Evolutionary conservation across 2,797 vertebrate species (phyloP).

Genomic region (Pangasius larnaudii): DNA sequence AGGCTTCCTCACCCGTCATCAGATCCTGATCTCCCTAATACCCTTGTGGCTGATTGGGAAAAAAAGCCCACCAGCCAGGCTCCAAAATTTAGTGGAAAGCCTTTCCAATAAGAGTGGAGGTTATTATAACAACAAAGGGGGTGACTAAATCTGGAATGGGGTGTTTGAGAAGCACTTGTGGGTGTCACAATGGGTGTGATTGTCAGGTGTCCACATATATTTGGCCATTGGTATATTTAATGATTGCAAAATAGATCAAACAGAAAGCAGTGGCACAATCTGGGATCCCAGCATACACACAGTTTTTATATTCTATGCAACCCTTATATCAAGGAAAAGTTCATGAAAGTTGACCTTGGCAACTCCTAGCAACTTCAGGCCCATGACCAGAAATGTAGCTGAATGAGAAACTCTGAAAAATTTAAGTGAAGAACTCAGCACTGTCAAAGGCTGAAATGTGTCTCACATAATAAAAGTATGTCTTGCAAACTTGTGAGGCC

Average conservation of each 20-base stretch:
- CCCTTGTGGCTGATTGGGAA: neutral
- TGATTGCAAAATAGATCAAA: neutral
- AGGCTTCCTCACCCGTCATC: neutral
- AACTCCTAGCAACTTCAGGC: neutral
- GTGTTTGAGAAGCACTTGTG: neutral
- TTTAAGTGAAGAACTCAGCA: neutral
- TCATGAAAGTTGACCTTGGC: neutral
- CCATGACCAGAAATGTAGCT: conserved; percentile 6
- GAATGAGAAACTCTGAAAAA: conserved; percentile 4
- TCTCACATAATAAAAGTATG: conserved; percentile 32
- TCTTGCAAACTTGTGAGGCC: neutral
- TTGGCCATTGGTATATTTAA: neutral
- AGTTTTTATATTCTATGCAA: neutral
- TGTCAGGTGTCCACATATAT: neutral
- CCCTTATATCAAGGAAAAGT: neutral
- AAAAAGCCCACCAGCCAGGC: neutral
- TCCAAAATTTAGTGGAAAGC: neutral
- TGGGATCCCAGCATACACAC: neutral
- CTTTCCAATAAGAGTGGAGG: neutral
- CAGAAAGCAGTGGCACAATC: neutral
- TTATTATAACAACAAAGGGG: neutral
- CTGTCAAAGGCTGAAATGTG: conserved; percentile 20
- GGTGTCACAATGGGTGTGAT: neutral
- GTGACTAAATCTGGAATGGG: neutral
- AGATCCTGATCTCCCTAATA: neutral